phyloP scores from a whole-genome alignment of 2,113 vertebrate species.

The Albula goreensis region DNA sequence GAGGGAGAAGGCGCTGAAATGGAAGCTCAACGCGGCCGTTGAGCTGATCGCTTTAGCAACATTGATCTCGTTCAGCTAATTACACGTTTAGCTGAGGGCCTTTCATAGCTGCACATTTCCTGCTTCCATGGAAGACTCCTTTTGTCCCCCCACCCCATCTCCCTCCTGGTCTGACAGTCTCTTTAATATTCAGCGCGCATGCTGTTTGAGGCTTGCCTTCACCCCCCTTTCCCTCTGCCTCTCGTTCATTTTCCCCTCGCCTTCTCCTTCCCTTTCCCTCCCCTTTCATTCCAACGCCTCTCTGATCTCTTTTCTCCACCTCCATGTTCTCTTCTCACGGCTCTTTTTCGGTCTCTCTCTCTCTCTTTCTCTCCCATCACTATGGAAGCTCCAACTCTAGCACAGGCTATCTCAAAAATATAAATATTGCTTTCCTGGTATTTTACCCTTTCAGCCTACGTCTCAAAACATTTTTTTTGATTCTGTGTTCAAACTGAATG shows the following conservation, averaged over 20 bases:
- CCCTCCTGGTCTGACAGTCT: background rate
- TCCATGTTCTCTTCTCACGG: background rate
- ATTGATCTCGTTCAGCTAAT: conserved; percentile 14
- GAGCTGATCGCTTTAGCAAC: conserved; percentile 9
- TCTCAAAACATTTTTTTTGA: background rate
- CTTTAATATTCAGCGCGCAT: conserved; percentile 2
- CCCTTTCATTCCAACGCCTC: background rate
- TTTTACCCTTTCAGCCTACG: background rate
- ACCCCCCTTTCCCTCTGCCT: background rate
- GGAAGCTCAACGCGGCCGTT: background rate
- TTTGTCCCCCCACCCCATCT: background rate
- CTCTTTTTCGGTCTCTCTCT: background rate
- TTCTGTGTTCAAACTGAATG: background rate
- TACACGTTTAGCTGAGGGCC: conserved; percentile 19
- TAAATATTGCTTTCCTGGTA: background rate
- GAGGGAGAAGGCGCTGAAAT: background rate
- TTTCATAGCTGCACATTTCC: background rate
- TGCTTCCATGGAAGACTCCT: background rate
- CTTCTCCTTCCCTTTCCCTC: background rate
- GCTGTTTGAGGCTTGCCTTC: background rate
- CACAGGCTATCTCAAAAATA: too few species aligned
- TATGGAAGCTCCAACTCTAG: background rate
- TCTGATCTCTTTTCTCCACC: background rate
- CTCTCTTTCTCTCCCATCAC: background rate
- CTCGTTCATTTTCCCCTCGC: too few species aligned